Conservation (phyloP, 2,888 invertebrate species). For the Pedicia rivosa region DNA sequence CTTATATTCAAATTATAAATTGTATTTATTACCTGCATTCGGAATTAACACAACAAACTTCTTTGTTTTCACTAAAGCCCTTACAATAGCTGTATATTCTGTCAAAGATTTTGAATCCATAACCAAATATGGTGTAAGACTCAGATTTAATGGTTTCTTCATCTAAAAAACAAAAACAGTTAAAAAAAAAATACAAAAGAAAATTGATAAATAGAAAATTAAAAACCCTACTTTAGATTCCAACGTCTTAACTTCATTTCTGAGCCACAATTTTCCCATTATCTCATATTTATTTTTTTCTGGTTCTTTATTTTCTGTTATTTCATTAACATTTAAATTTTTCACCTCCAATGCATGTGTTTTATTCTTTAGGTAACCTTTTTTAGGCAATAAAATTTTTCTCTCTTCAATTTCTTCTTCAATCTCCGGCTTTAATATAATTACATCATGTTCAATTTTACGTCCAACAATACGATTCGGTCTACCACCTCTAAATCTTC, state of each 20-base stretch:
- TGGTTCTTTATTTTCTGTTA: no score
- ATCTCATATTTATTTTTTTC: slow-evolving; percentile 26
- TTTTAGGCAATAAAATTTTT: no score
- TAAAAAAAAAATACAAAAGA: neutral
- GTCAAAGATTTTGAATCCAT: slow-evolving; percentile 70
- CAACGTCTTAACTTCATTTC: slow-evolving; percentile 72
- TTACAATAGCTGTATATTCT: slow-evolving; percentile 59
- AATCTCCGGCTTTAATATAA: no score
- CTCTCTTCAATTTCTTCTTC: no score
- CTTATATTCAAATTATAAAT: no score
- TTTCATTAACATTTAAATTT: no score
- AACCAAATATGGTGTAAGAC: slow-evolving; percentile 74
- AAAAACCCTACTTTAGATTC: slow-evolving; percentile 48
- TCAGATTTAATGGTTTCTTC: slow-evolving; percentile 15
- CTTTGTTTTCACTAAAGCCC: slow-evolving; percentile 63
- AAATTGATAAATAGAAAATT: neutral
- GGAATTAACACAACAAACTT: slow-evolving; percentile 82
- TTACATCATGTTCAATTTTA: no score
- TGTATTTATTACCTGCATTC: slow-evolving; percentile 71
- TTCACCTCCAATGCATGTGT: no score
- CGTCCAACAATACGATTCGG: no score
- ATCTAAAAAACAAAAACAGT: slow-evolving; percentile 7
- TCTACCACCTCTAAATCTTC: no score
- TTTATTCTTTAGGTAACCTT: no score
- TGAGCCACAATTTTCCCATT: slow-evolving; percentile 80